phyloP scores from a whole-genome alignment of 2,888 invertebrate species.

The Brachypterus glaber region DNA sequence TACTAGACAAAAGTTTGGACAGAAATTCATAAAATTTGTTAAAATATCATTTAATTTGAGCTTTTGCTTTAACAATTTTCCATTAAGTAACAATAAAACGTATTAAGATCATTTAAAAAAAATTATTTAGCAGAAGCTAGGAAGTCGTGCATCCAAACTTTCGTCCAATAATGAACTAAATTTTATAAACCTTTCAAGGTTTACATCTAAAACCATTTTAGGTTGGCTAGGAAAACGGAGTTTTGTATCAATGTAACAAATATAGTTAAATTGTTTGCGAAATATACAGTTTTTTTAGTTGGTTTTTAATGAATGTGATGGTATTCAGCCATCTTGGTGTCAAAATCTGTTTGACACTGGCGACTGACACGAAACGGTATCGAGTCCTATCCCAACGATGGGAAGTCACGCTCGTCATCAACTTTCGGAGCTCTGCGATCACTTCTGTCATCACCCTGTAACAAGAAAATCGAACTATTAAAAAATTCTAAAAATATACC shows the following conservation, averaged over 20 bases:
- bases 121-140: conserved; percentile 11
- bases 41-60: conserved; percentile 9
- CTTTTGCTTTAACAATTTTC: too few relatives aligned
- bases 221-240: conserved; percentile 29
- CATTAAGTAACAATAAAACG: conserved; percentile 20
- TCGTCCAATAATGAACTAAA: too few relatives aligned
- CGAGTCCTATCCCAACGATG: conserved; percentile 84
- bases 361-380: too few relatives aligned
- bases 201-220: conserved; percentile 9
- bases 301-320: conserved; percentile 22
- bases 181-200: too few relatives aligned
- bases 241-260: conserved; percentile 36
- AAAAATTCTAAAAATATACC: conserved; percentile 1
- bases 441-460: conserved; percentile 29
- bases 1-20: background rate
- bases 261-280: conserved; percentile 28
- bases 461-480: conserved; percentile 13
- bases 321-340: too few relatives aligned
- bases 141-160: conserved; percentile 1
- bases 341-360: too few relatives aligned
- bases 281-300: conserved; percentile 8
- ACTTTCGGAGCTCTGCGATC: conserved; percentile 65
- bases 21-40: conserved; percentile 11
- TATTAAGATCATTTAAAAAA: conserved; percentile 24
- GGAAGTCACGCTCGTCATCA: conserved; percentile 93